A percentile compares a stretch with the other conserved stretches of the same genome.
These are phyloP conservation scores for Lithosia quadra DNA, from an alignment of 2,888 invertebrate species.

Conservation along the genomic window DNA sequence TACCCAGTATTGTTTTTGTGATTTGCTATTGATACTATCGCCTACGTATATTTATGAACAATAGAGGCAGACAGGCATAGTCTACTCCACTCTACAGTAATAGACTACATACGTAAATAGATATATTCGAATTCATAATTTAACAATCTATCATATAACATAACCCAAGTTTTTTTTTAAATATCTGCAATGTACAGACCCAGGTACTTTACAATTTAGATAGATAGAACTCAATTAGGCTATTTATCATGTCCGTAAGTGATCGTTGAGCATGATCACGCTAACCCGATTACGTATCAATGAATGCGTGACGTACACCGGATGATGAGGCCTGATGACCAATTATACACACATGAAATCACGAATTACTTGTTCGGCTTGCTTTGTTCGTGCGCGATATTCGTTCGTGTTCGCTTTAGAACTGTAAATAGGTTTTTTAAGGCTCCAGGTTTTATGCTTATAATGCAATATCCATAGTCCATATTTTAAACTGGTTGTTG, in stretches of 20 bases:
- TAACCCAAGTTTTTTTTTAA: too few species aligned
- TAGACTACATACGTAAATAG: too few species aligned
- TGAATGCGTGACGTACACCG: conserved; percentile 58
- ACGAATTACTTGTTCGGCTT: conserved; percentile 46
- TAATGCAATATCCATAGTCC: background rate
- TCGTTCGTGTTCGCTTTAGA: conserved; percentile 19
- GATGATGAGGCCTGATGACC: conserved; percentile 42
- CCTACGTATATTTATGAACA: too few species aligned
- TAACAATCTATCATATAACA: too few species aligned
- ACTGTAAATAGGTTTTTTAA: conserved; percentile 22
- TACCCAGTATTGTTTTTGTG: too few species aligned
- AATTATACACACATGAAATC: conserved; percentile 51
- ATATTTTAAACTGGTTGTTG: background rate
- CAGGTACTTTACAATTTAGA: too few species aligned
- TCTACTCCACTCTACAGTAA: too few species aligned
- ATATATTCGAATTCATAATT: too few species aligned
- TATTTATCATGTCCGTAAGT: conserved; percentile 48
- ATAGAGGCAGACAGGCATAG: too few species aligned
- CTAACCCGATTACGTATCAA: conserved; percentile 65
- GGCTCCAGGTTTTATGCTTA: background rate
- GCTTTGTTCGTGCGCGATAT: conserved; percentile 35
- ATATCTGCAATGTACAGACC: too few species aligned
- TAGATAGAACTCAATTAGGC: too few species aligned
- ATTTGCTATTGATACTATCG: too few species aligned
- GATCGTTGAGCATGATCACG: conserved; percentile 44